Conservation (phyloP, 1,140 invertebrate species). For the Amphibalanus amphitrite region DNA sequence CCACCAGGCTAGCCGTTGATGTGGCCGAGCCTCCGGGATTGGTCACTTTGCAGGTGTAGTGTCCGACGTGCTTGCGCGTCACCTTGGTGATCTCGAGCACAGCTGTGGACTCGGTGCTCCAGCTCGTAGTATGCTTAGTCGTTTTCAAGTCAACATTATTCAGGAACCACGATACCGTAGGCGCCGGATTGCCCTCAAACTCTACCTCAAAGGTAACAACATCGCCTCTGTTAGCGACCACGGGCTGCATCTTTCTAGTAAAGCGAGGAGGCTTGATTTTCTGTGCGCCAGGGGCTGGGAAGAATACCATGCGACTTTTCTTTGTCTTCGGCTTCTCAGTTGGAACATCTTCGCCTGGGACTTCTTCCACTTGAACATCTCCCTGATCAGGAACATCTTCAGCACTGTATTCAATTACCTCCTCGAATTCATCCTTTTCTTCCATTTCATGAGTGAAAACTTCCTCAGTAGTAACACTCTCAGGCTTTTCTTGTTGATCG, state of each 20-base stretch:
- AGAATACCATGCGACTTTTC: no score
- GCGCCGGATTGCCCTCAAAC: conserved; percentile 45
- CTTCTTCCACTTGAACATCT: no score
- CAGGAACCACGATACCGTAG: conserved; percentile 56
- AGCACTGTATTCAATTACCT: no score
- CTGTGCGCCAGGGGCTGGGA: no score
- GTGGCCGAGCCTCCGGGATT: conserved; percentile 60
- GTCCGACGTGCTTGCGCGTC: conserved; percentile 47
- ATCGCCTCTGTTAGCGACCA: conserved; percentile 39
- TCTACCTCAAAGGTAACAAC: conserved; percentile 43
- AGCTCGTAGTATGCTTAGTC: conserved; percentile 41
- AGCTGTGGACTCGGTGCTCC: conserved; percentile 38
- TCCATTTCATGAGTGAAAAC: no score
- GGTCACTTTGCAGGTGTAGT: conserved; percentile 57
- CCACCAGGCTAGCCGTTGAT: conserved; percentile 46
- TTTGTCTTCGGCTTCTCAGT: no score
- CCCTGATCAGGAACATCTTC: no score
- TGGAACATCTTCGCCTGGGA: no score
- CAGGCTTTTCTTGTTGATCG: no score
- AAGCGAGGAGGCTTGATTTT: conserved; percentile 42
- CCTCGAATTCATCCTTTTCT: no score
- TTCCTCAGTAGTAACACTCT: no score
- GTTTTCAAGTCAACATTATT: conserved; percentile 46
- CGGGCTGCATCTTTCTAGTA: conserved; percentile 45
- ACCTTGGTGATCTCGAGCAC: conserved; percentile 45